Evolutionary conservation across 1,140 invertebrate genomes (phyloP).

Genomic region (Pissodes strobi): DNA sequence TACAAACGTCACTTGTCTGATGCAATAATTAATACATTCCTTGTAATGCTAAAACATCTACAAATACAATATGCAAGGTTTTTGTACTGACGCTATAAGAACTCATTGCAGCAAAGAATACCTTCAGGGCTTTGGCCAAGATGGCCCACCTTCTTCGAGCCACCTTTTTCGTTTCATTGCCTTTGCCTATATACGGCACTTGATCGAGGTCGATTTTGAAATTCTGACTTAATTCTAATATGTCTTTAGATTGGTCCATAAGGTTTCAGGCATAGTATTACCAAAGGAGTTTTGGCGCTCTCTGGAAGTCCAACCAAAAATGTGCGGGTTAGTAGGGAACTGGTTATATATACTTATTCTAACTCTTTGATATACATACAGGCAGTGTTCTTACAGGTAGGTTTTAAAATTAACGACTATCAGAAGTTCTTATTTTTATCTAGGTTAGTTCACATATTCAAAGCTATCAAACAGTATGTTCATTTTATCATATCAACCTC

Average conservation of each 20-base stretch:
- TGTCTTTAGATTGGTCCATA: slow-evolving; percentile 52
- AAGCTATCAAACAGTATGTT: no score
- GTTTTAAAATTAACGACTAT: no score
- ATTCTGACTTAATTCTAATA: slow-evolving; percentile 44
- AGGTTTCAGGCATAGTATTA: slow-evolving; percentile 39
- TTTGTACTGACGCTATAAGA: no score
- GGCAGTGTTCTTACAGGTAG: background rate
- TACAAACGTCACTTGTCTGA: no score
- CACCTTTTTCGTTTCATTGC: slow-evolving; percentile 52
- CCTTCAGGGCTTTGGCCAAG: slow-evolving; percentile 67
- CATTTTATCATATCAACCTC: no score
- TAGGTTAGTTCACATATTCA: no score
- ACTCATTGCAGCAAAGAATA: slow-evolving; percentile 32
- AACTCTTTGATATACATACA: background rate
- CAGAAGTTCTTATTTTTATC: no score
- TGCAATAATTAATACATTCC: no score
- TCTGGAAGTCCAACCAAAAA: slow-evolving; percentile 26
- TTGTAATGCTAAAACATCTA: no score
- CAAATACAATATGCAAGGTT: no score
- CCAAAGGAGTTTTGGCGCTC: background rate
- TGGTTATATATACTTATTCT: background rate
- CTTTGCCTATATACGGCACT: slow-evolving; percentile 40
- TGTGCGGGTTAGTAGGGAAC: background rate
- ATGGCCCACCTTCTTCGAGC: slow-evolving; percentile 72
- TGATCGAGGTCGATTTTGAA: slow-evolving; percentile 48